Evolutionary conservation across 2,113 vertebrate genomes (phyloP).

Genomic region (Paracanthobrama guichenoti): DNA sequence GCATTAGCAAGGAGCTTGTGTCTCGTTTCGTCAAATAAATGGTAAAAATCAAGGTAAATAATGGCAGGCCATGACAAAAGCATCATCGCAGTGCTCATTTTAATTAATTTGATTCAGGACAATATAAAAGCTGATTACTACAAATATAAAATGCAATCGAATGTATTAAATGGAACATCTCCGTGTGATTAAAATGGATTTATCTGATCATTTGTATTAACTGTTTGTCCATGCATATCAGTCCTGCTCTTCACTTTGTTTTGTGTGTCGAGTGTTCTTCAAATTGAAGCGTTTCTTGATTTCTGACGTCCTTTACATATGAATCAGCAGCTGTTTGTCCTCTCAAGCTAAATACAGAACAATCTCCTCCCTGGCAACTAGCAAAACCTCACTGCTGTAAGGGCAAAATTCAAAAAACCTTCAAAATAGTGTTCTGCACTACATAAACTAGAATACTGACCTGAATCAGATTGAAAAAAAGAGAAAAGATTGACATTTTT

Average conservation of each 20-base stretch:
- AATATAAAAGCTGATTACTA: neutral
- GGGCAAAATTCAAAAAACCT: neutral
- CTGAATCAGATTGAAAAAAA: neutral
- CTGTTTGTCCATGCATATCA: neutral
- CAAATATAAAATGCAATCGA: neutral
- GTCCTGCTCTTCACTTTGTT: constrained; percentile 7
- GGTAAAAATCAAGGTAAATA: neutral
- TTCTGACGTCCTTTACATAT: constrained; percentile 22
- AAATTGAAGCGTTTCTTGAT: neutral
- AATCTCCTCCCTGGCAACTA: neutral
- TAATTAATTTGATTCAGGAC: neutral
- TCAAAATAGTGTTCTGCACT: neutral
- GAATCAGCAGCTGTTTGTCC: constrained; percentile 24
- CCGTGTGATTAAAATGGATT: neutral
- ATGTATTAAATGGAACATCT: constrained; percentile 5
- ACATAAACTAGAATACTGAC: neutral
- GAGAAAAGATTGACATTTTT: neutral
- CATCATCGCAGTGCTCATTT: neutral
- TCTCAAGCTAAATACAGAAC: neutral
- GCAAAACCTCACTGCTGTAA: neutral
- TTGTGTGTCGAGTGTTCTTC: neutral
- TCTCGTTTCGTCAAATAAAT: neutral
- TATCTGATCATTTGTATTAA: neutral
- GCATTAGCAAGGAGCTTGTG: neutral
- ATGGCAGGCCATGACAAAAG: constrained; percentile 16